Evolutionary conservation across 2,113 vertebrate genomes (phyloP).

Genomic region (Anoura caudifer): DNA sequence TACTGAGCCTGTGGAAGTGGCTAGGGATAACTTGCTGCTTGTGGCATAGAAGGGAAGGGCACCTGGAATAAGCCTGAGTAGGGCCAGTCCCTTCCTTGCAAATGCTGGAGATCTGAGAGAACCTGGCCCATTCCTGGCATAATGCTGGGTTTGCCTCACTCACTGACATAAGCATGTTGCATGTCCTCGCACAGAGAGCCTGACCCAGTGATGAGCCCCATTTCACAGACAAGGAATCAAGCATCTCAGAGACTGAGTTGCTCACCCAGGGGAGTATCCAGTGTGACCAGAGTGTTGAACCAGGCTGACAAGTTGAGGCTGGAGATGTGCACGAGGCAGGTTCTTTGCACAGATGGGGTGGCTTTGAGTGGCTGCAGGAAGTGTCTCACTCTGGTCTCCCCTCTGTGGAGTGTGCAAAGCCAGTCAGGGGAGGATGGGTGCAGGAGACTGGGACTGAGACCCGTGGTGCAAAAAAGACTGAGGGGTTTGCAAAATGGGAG

Average conservation of each 20-base stretch:
- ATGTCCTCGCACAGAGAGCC: background rate
- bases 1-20: background rate
- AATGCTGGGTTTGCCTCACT: background rate
- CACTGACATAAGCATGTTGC: background rate
- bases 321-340: background rate
- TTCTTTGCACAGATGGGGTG: background rate
- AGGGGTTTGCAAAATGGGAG: background rate
- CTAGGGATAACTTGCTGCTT: background rate
- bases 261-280: background rate
- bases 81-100: background rate
- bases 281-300: background rate
- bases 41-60: background rate
- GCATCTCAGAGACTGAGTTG: background rate
- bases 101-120: background rate
- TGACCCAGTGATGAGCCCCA: background rate
- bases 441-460: background rate
- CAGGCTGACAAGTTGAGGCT: background rate
- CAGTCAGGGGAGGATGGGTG: background rate
- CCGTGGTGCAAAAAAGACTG: rapidly evolving
- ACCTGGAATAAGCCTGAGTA: background rate
- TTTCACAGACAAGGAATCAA: background rate
- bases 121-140: background rate
- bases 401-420: background rate
- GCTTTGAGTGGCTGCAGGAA: background rate
- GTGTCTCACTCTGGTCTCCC: background rate